Conservation (phyloP, 2,113 vertebrate species). For the Anas platyrhynchos region DNA sequence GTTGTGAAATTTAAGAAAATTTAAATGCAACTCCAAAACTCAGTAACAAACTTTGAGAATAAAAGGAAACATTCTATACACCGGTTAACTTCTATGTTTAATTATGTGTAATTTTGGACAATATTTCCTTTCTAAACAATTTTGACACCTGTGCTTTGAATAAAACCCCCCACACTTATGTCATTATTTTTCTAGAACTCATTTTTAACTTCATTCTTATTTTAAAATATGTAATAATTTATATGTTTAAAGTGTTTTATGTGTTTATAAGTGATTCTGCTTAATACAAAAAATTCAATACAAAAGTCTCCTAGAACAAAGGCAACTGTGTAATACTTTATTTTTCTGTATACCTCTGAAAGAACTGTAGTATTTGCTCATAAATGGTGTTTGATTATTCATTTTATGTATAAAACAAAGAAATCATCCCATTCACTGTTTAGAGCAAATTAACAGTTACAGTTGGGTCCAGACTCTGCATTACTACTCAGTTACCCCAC, state of each 20-base stretch:
- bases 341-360: neutral
- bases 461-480: neutral
- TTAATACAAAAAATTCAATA: neutral
- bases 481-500: neutral
- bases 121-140: neutral
- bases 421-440: neutral
- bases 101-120: neutral
- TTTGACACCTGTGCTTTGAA: neutral
- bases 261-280: neutral
- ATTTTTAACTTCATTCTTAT: neutral
- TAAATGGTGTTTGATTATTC: neutral
- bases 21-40: neutral
- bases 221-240: neutral
- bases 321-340: neutral
- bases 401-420: neutral
- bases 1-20: neutral
- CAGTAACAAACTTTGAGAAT: neutral
- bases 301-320: neutral
- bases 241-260: neutral
- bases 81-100: neutral
- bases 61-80: neutral
- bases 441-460: neutral
- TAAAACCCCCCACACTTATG: neutral
- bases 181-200: neutral
- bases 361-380: neutral